Conservation (phyloP, 2,888 invertebrate genomes). For the Rhaphigaster nebulosa region DNA sequence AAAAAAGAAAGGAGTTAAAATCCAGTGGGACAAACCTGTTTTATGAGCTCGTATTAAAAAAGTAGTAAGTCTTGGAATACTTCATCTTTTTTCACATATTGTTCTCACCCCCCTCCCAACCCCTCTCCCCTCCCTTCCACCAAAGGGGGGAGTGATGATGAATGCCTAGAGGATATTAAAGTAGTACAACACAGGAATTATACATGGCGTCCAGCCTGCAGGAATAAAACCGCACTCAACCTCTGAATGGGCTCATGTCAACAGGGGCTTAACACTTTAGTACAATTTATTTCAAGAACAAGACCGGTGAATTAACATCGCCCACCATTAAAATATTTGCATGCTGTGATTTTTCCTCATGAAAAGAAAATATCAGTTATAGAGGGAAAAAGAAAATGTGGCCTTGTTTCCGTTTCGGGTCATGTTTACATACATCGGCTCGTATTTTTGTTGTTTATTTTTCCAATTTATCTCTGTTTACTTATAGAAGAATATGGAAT, state of each 20-base stretch:
- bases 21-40: not conserved
- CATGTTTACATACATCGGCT: not conserved
- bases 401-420: not conserved
- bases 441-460: not conserved
- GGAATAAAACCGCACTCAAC: not conserved
- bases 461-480: not conserved
- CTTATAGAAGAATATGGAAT: not conserved
- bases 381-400: not conserved
- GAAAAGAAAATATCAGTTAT: not conserved
- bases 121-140: too few species aligned
- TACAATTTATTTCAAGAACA: not conserved
- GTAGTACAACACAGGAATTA: constrained; percentile 39
- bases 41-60: constrained; percentile 14
- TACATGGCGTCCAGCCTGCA: not conserved
- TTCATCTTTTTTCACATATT: constrained; percentile 25
- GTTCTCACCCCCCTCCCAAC: not conserved
- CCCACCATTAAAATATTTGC: not conserved
- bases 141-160: not conserved
- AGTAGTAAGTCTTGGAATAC: constrained; percentile 8
- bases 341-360: not conserved
- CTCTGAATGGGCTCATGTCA: not conserved
- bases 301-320: not conserved
- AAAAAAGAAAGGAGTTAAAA: too few species aligned
- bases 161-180: constrained; percentile 42
- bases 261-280: not conserved